phyloP scores from a whole-genome alignment of 1,140 invertebrate genomes.

The Drosophila nasuta region DNA sequence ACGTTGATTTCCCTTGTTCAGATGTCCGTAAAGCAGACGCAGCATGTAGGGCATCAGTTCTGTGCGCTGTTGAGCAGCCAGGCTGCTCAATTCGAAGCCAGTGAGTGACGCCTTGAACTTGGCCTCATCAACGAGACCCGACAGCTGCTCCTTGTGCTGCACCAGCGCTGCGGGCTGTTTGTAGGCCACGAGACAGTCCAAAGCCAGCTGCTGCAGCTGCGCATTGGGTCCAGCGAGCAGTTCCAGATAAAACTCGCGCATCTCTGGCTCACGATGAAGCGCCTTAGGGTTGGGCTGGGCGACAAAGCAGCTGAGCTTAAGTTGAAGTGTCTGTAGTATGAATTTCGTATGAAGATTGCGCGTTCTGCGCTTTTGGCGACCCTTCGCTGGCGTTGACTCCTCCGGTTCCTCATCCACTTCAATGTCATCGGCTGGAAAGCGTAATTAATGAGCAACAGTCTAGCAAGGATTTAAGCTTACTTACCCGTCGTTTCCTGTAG shows the following conservation, averaged over 20 bases:
- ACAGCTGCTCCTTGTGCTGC: conserved; percentile 92
- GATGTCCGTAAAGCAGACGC: conserved; percentile 95
- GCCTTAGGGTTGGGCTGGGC: conserved; percentile 93
- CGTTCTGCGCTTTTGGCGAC: conserved; percentile 33
- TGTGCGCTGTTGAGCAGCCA: conserved; percentile 89
- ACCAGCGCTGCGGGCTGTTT: conserved; percentile 90
- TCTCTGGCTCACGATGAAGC: conserved; percentile 90
- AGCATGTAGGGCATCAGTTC: conserved; percentile 93
- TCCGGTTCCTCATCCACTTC: conserved; percentile 58
- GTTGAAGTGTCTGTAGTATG: conserved; percentile 83
- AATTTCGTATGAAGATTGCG: conserved; percentile 50
- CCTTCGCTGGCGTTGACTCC: conserved; percentile 31
- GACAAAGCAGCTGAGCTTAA: conserved; percentile 89
- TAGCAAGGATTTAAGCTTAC: neutral
- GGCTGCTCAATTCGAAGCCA: conserved; percentile 90
- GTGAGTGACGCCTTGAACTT: conserved; percentile 94
- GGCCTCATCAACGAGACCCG: conserved; percentile 93
- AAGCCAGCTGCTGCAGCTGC: conserved; percentile 92
- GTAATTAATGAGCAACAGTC: too few relatives aligned
- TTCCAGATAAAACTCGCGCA: conserved; percentile 91
- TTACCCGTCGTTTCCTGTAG: conserved; percentile 49
- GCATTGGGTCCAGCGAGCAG: conserved; percentile 91
- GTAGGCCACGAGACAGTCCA: conserved; percentile 94
- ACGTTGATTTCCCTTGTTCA: conserved; percentile 91
- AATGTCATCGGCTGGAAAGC: conserved; percentile 53